Evolutionary conservation across 2,113 vertebrate genomes (phyloP), one percentile per base, ranked within the genome.

Genomic region (Porphyrio hochstetteri): DNA sequence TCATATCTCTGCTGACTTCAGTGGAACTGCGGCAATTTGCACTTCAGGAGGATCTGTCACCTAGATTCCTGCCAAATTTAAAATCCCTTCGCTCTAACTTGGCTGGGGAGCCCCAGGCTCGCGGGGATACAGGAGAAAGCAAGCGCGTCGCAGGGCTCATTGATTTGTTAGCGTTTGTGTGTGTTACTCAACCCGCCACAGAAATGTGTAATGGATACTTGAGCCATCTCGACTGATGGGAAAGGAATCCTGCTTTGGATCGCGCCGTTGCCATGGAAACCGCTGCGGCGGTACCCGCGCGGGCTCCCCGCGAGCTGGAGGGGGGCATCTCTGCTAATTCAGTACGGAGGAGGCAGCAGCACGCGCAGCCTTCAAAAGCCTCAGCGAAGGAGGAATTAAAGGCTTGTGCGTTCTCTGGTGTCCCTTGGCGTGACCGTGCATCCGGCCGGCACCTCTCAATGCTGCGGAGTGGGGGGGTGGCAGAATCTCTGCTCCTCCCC

Each of bases 1-100:
- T 95, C 95, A 24, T 86, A 83, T 96, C 93, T 96, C 94, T 94
- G 95, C 87, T 95, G 96, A 97, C 93, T 96, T 91, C 93, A 91
- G 94, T 95, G 92, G 94, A 97, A 82, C 91, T 74, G 87, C 93
- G 87, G 93, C 95, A 97, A 88, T 97, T 96, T 94, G 82, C 94
- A 86, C 95, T 96, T 95, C 87, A 42, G 80, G 95, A 96, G 93
- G 96, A 96, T 96, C 95, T 93, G 90, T 88, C 94, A 82, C 95
- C 85, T 57, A 77, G 90, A 93, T 90, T 56, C 87, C 35, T 96
- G 95, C 95, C 90, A 95, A 94, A 90, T 86, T 23, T 31, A 76
- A 86, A 96, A 96, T 95, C 96, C 90, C 90, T 88, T 65, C 3
- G n/a, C 88, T 93, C 38, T 61, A 33, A 70, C 90, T 96, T 77